A percentile compares a stretch with the other conserved stretches of the same genome.
Evolutionary conservation across 2,888 invertebrate species (phyloP).

Genomic region (Heliconius hortense): DNA sequence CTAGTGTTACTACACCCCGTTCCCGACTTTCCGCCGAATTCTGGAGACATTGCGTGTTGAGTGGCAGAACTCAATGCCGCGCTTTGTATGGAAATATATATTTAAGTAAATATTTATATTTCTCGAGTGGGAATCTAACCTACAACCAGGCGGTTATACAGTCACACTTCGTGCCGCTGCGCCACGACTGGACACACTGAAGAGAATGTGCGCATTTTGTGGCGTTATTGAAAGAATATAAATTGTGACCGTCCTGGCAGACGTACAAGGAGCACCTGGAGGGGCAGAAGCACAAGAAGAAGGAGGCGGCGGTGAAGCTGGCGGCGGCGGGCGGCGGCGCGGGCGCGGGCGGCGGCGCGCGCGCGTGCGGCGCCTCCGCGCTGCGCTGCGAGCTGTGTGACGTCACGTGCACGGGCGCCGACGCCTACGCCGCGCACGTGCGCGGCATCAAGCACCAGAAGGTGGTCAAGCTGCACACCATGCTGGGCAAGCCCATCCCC

Average conservation of each 20-base stretch:
- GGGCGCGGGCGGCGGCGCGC: constrained; percentile 76
- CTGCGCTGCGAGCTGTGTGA: constrained; percentile 98
- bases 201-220: too few relatives aligned
- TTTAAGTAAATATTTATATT: too few relatives aligned
- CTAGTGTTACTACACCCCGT: too few relatives aligned
- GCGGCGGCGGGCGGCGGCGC: constrained; percentile 83
- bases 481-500: constrained; percentile 98
- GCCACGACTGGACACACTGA: too few relatives aligned
- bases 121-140: too few relatives aligned
- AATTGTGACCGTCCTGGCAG: constrained; percentile 36
- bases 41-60: too few relatives aligned
- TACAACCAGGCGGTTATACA: too few relatives aligned
- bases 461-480: constrained; percentile 97
- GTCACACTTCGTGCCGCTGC: too few relatives aligned
- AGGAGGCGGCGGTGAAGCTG: constrained; percentile 89
- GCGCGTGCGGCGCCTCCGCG: constrained; percentile 73
- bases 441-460: constrained; percentile 99
- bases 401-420: constrained; percentile 98
- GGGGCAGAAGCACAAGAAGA: constrained; percentile 99
- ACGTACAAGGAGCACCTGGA: constrained; percentile 93
- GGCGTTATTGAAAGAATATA: too few relatives aligned
- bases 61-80: too few relatives aligned
- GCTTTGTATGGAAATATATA: too few relatives aligned
- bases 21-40: too few relatives aligned
- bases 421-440: constrained; percentile 99